Evolutionary conservation across 2,797 vertebrate species (phyloP).

Genomic region (Cirrhinus molitorella): DNA sequence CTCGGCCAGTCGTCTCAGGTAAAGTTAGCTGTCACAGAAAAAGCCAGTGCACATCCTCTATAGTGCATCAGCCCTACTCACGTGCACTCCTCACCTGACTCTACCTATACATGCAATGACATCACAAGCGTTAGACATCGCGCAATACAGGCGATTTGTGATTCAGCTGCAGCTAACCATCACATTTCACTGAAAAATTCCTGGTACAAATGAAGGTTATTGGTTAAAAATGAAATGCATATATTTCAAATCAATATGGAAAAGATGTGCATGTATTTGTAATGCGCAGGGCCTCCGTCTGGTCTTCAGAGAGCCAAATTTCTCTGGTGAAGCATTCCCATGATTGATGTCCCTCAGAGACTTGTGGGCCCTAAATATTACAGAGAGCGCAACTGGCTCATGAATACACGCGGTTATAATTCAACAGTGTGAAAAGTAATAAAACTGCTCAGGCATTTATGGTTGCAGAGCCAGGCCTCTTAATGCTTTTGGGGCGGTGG

Average conservation of each 20-base stretch:
- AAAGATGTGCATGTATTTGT: conserved; percentile 63
- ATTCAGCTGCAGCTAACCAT: conserved; percentile 58
- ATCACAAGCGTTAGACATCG: background rate
- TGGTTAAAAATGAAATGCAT: conserved; percentile 55
- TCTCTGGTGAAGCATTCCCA: conserved; percentile 65
- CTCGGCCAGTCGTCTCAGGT: conserved; percentile 75
- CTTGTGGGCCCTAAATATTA: conserved; percentile 68
- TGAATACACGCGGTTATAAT: conserved; percentile 57
- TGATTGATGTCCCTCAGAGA: conserved; percentile 70
- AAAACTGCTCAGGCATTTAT: conserved; percentile 43
- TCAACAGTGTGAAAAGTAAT: conserved; percentile 57
- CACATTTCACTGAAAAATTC: conserved; percentile 62
- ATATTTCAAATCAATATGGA: conserved; percentile 64
- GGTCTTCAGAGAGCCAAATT: conserved; percentile 66
- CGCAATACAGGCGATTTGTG: conserved; percentile 21
- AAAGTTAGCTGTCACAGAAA: conserved; percentile 77
- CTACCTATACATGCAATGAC: background rate
- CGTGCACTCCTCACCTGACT: conserved; percentile 51
- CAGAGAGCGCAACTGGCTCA: conserved; percentile 58
- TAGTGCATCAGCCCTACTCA: conserved; percentile 71
- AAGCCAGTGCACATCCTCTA: conserved; percentile 71
- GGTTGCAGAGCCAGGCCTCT: conserved; percentile 15
- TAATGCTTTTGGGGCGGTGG: conserved; percentile 12
- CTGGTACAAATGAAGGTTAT: conserved; percentile 54
- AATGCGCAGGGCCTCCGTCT: conserved; percentile 59